Evolutionary conservation across 2,797 vertebrate genomes (phyloP).

Genomic region (Margarornis squamiger): DNA sequence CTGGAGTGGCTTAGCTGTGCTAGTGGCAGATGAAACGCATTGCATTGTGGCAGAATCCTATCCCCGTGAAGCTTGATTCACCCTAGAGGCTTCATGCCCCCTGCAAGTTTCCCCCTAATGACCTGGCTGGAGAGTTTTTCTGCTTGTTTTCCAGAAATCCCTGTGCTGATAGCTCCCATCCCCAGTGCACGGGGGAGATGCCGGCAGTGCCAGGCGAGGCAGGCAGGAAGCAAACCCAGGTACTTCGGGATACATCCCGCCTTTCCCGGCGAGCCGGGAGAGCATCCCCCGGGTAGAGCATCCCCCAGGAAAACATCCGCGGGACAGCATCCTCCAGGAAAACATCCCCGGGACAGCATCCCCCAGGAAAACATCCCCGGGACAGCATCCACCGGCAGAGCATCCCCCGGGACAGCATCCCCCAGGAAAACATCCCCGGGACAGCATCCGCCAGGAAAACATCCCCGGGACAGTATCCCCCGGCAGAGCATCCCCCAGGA

Average conservation of each 20-base stretch:
- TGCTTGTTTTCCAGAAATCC: neutral
- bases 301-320: too few species aligned
- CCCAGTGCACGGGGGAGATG: neutral
- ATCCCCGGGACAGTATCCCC: too few species aligned
- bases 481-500: neutral
- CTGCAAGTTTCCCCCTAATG: accelerated
- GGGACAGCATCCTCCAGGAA: too few species aligned
- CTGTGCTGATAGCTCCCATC: neutral
- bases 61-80: neutral
- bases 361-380: too few species aligned
- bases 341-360: too few species aligned
- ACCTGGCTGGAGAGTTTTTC: neutral
- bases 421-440: too few species aligned
- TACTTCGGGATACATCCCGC: accelerated
- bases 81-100: too few species aligned
- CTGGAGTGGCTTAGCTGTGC: neutral
- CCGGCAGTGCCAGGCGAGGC: neutral
- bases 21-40: neutral
- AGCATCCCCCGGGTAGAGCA: neutral
- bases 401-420: too few species aligned
- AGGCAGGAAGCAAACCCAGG: accelerated
- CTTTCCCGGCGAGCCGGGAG: accelerated
- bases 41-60: neutral
- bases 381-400: too few species aligned
- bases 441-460: too few species aligned